A percentile compares a stretch with the other conserved stretches of the same genome.
Conservation (phyloP, 2,797 vertebrate species). For the Oreonectes daqikongensis region DNA sequence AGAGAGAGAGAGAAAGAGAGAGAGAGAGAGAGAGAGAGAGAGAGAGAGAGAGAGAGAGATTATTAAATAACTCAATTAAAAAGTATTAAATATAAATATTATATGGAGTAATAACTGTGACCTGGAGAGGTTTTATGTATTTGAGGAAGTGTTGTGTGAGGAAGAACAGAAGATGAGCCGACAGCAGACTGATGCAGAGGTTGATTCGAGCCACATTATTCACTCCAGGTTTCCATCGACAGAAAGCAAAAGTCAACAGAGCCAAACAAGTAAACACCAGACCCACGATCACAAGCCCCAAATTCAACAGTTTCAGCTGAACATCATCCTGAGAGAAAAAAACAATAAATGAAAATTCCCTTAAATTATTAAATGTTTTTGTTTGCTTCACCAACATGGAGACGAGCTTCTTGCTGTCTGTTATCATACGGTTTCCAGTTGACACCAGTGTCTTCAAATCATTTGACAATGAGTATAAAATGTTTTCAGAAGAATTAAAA, state of each 20-base stretch:
- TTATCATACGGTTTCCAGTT: not conserved
- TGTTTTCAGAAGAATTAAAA: not conserved
- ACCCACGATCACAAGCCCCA: constrained; percentile 64
- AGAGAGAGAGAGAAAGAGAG: constrained; percentile 33
- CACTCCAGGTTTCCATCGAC: constrained; percentile 69
- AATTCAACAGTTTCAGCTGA: constrained; percentile 59
- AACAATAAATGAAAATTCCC: too few relatives aligned
- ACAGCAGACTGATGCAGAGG: constrained; percentile 67
- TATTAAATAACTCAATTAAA: too few relatives aligned
- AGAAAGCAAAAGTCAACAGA: constrained; percentile 59
- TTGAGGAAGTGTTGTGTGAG: constrained; percentile 62
- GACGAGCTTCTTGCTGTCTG: not conserved
- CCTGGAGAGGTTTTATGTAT: constrained; percentile 35
- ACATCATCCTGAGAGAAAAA: too few relatives aligned
- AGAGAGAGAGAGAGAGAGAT: constrained; percentile 40
- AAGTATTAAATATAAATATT: too few relatives aligned
- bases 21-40: constrained; percentile 40
- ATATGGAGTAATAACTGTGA: not conserved
- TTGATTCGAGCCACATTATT: constrained; percentile 76
- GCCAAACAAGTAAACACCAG: constrained; percentile 71
- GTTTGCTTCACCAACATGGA: constrained; percentile 32
- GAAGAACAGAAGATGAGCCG: constrained; percentile 68
- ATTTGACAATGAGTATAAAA: not conserved
- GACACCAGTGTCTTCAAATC: not conserved
- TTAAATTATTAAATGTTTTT: not conserved